Percentiles rank a stretch among this genome's conserved stretches.
These are phyloP conservation scores for Oreochromis niloticus DNA, from an alignment of 2,113 vertebrate genomes.

Conservation along the genomic window DNA sequence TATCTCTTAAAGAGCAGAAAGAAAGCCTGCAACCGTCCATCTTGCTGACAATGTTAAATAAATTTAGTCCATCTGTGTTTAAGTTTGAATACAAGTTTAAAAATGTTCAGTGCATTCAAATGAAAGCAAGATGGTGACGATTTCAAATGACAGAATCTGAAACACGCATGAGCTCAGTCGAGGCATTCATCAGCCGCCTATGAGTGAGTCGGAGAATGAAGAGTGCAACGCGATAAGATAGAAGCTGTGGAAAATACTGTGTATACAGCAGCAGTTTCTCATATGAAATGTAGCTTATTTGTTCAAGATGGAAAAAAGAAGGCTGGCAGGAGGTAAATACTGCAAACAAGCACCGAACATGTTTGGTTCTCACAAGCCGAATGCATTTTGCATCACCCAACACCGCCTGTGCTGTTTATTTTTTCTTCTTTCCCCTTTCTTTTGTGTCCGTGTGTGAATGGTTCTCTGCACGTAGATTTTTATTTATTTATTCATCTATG, in stretches of 20 bases:
- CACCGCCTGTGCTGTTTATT: not conserved
- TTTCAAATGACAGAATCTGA: not conserved
- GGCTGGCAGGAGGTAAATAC: not conserved
- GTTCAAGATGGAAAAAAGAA: not conserved
- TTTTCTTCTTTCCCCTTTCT: not conserved
- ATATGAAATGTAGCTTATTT: not conserved
- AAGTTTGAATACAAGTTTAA: not conserved
- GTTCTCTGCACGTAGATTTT: not conserved
- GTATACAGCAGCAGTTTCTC: not conserved
- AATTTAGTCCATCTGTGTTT: not conserved
- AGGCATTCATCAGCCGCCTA: not conserved
- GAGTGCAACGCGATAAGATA: not conserved
- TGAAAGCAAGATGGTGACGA: not conserved
- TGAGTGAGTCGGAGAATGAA: not conserved
- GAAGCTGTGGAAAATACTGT: not conserved
- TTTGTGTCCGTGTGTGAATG: not conserved
- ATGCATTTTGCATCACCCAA: not conserved
- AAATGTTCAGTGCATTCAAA: not conserved
- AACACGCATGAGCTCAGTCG: not conserved
- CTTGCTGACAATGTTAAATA: not conserved
- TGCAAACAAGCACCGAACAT: not conserved
- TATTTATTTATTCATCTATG: not conserved
- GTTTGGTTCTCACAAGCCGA: not conserved
- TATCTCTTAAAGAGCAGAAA: not conserved
- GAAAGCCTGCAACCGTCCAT: not conserved